Conservation (phyloP, 2,888 invertebrate species). For the Ormyrus thymus region DNA sequence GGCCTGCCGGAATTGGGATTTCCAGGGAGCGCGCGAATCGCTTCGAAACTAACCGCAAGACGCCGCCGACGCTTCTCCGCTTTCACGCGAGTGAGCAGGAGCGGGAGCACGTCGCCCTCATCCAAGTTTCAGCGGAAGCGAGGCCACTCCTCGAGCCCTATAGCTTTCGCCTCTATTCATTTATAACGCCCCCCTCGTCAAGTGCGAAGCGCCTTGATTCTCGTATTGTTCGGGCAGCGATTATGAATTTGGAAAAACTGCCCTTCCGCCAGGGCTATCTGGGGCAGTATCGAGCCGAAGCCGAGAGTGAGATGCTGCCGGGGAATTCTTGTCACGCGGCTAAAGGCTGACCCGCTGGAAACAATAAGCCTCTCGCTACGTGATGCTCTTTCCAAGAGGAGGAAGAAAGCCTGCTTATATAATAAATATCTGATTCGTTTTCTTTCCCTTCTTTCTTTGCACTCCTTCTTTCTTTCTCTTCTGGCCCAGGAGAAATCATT, state of each 20-base stretch:
- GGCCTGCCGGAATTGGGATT: slow-evolving; percentile 55
- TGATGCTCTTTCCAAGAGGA: slow-evolving; percentile 63
- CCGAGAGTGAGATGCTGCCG: not conserved
- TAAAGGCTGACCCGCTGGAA: slow-evolving; percentile 63
- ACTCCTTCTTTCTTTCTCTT: not conserved
- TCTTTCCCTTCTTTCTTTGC: not conserved
- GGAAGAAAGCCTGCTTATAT: slow-evolving; percentile 57
- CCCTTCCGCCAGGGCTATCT: not conserved
- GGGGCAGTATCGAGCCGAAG: slow-evolving; percentile 15
- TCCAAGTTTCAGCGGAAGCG: slow-evolving; percentile 53
- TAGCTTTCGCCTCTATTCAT: slow-evolving; percentile 34
- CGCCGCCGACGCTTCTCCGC: slow-evolving; percentile 27
- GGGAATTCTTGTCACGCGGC: slow-evolving; percentile 67
- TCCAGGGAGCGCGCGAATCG: slow-evolving; percentile 54
- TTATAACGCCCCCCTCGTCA: slow-evolving; percentile 26
- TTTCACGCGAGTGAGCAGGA: slow-evolving; percentile 30
- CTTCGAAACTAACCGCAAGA: slow-evolving; percentile 61
- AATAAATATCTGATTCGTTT: slow-evolving; percentile 60
- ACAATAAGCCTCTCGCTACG: slow-evolving; percentile 68
- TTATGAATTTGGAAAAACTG: too few relatives aligned
- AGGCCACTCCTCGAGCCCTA: not conserved
- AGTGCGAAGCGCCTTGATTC: not conserved
- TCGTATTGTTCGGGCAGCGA: too few relatives aligned
- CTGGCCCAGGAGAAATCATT: slow-evolving; percentile 62
- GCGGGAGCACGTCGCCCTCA: slow-evolving; percentile 50